phyloP scores from a whole-genome alignment of 2,113 vertebrate genomes.

The Mesembrinibis cayennensis region DNA sequence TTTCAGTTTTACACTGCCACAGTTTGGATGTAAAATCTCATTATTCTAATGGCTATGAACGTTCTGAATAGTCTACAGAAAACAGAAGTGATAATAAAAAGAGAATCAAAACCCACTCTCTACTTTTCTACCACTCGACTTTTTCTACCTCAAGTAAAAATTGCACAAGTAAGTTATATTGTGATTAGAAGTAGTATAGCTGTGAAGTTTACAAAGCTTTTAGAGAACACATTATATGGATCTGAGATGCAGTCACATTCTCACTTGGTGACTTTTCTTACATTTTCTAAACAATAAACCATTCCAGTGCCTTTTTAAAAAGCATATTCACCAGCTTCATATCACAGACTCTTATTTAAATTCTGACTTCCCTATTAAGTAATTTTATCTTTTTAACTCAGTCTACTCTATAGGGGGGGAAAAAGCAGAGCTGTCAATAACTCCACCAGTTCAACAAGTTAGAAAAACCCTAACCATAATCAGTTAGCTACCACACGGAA shows the following conservation, averaged over 20 bases:
- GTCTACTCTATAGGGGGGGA: not conserved
- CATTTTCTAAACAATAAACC: not conserved
- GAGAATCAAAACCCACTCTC: not conserved
- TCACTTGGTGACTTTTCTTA: not conserved
- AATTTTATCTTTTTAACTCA: not conserved
- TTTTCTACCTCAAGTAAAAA: not conserved
- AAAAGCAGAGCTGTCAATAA: not conserved
- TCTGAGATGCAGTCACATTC: not conserved
- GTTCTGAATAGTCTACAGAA: not conserved
- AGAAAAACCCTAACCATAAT: not conserved
- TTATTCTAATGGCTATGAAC: not conserved
- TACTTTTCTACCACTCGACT: not conserved
- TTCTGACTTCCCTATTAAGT: not conserved
- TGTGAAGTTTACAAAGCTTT: not conserved
- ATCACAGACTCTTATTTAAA: not conserved
- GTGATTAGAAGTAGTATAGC: not conserved
- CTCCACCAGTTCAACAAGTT: not conserved
- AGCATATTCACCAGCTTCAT: not conserved
- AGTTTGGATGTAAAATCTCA: not conserved
- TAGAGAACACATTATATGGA: not conserved
- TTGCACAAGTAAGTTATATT: not conserved
- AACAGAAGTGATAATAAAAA: not conserved
- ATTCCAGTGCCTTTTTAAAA: not conserved
- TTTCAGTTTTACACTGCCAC: not conserved
- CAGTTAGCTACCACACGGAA: not conserved